phyloP scores from a whole-genome alignment of 2,797 vertebrate species.

The Silurus aristotelis region DNA sequence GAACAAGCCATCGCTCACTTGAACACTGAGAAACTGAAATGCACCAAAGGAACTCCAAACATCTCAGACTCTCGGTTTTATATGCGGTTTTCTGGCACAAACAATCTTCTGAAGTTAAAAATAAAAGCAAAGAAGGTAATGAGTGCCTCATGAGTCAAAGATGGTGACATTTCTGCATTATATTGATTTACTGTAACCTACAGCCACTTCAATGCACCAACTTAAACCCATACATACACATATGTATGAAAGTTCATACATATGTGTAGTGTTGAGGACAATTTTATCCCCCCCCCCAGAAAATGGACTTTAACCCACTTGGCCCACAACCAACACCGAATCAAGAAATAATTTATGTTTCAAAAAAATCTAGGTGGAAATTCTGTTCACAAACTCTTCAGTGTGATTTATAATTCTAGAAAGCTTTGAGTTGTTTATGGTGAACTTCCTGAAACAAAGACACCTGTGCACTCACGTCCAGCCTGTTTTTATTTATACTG shows the following conservation, averaged over 20 bases:
- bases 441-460: slow-evolving; percentile 1
- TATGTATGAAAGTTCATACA: background rate
- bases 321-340: background rate
- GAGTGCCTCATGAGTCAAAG: background rate
- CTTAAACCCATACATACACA: no score
- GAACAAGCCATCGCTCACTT: background rate
- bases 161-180: no score
- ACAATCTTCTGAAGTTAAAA: background rate
- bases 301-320: background rate
- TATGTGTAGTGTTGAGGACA: background rate
- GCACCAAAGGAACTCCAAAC: background rate
- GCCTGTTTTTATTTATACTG: slow-evolving; percentile 2
- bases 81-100: background rate
- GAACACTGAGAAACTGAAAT: background rate
- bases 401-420: background rate
- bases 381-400: background rate
- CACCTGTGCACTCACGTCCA: background rate
- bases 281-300: background rate
- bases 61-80: background rate
- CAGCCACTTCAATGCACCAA: no score
- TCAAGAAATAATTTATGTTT: background rate
- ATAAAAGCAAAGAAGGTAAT: background rate
- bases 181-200: no score
- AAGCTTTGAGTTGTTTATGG: background rate
- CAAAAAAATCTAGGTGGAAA: background rate